Evolutionary conservation across 2,888 invertebrate species (phyloP).

Genomic region (Elmis aenea): DNA sequence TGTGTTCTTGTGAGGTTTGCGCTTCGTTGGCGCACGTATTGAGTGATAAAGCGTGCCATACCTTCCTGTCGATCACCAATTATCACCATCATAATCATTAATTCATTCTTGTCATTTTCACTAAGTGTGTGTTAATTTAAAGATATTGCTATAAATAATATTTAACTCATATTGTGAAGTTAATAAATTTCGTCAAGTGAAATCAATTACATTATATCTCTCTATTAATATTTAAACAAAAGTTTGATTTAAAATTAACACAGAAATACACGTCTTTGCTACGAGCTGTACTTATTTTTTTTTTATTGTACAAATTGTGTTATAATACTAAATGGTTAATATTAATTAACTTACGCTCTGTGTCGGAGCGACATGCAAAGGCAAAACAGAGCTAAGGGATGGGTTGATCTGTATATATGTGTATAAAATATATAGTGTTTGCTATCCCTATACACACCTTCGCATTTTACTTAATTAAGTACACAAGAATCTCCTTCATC

Average conservation of each 20-base stretch:
- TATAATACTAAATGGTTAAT: slow-evolving; percentile 37
- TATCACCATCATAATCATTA: slow-evolving; percentile 25
- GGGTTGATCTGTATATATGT: slow-evolving; percentile 22
- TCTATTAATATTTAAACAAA: slow-evolving; percentile 27
- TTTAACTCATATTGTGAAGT: slow-evolving; percentile 31
- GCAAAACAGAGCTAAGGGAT: slow-evolving; percentile 9
- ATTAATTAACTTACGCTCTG: slow-evolving; percentile 23
- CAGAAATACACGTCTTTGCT: slow-evolving; percentile 55
- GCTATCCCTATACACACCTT: slow-evolving; percentile 18
- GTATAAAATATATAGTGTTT: slow-evolving; percentile 22
- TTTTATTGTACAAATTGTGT: slow-evolving; percentile 68
- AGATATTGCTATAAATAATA: slow-evolving; percentile 42
- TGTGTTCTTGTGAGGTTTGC: slow-evolving; percentile 40
- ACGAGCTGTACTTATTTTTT: slow-evolving; percentile 63
- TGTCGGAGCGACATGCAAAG: slow-evolving; percentile 20
- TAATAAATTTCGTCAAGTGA: slow-evolving; percentile 36
- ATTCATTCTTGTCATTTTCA: slow-evolving; percentile 32
- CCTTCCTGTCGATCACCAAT: slow-evolving; percentile 39
- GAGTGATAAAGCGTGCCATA: slow-evolving; percentile 49
- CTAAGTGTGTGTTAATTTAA: slow-evolving; percentile 41
- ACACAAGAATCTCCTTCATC: slow-evolving; percentile 18
- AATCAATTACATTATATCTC: slow-evolving; percentile 35
- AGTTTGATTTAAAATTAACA: slow-evolving; percentile 30
- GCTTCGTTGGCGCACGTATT: slow-evolving; percentile 41
- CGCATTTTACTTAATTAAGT: slow-evolving; percentile 15